Conservation (phyloP, 2,797 vertebrate genomes). For the Oceanodroma leucorhoa region DNA sequence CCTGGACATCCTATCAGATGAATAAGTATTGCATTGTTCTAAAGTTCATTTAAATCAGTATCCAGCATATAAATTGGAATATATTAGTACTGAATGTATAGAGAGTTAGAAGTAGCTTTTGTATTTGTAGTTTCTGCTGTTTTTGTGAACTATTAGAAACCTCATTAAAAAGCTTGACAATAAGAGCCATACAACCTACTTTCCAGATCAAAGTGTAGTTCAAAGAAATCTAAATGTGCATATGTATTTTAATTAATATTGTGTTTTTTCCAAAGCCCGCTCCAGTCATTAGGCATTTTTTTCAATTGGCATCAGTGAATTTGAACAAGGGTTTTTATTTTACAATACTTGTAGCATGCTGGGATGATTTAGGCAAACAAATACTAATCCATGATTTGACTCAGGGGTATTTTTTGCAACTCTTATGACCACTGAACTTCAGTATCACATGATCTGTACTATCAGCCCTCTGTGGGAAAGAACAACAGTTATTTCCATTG, state of each 20-base stretch:
- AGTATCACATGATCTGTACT: background rate
- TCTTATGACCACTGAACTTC: background rate
- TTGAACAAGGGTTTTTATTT: background rate
- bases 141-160: background rate
- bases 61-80: background rate
- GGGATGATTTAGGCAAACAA: background rate
- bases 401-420: background rate
- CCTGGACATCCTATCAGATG: background rate
- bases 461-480: background rate
- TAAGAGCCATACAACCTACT: background rate
- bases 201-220: slow-evolving; percentile 10
- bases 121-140: background rate
- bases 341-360: background rate
- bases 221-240: background rate
- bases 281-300: background rate
- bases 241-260: background rate
- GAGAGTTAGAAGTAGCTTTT: background rate
- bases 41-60: background rate
- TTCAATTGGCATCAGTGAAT: background rate
- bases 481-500: background rate
- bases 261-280: background rate
- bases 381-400: background rate
- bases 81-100: background rate
- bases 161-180: background rate
- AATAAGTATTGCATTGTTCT: background rate